phyloP scores from a whole-genome alignment of 2,113 vertebrate genomes.

The Cyphomyrus discorhynchus region DNA sequence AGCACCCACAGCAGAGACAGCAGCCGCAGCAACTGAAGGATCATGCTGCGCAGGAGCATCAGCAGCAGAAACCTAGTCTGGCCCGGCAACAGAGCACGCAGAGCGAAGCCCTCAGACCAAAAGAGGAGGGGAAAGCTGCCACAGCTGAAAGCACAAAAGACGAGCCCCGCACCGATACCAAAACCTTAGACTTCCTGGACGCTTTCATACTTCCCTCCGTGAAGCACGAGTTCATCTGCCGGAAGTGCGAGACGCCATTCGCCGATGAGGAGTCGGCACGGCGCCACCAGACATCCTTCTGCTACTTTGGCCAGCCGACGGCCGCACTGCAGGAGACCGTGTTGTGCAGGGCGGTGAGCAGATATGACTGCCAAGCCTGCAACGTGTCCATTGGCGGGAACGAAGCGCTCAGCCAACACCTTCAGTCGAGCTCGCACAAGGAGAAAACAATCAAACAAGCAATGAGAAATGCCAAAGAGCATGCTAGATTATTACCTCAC shows the following conservation, averaged over 20 bases:
- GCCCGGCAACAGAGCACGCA: conserved; percentile 73
- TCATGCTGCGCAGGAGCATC: conserved; percentile 52
- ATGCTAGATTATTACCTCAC: conserved; percentile 99
- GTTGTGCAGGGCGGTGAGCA: conserved; percentile 97
- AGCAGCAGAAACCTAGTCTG: conserved; percentile 64
- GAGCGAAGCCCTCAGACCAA: conserved; percentile 76
- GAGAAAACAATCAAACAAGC: conserved; percentile 99
- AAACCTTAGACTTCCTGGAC: conserved; percentile 96
- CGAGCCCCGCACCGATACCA: conserved; percentile 83
- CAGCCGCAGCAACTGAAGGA: conserved; percentile 46
- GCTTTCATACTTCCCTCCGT: conserved; percentile 92
- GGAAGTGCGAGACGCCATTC: conserved; percentile 99
- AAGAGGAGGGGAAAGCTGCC: conserved; percentile 86
- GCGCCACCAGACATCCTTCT: conserved; percentile 99
- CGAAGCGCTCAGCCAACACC: conserved; percentile 98
- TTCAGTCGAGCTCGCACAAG: conserved; percentile 99
- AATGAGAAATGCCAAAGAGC: conserved; percentile 99
- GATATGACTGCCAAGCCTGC: conserved; percentile 97
- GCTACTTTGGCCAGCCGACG: conserved; percentile 97
- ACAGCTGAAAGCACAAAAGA: conserved; percentile 97
- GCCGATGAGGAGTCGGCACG: conserved; percentile 94
- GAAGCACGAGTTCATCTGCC: conserved; percentile 99
- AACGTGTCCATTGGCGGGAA: conserved; percentile 94
- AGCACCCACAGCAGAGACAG: conserved; percentile 69
- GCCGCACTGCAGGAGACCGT: conserved; percentile 98